Evolutionary conservation across 2,797 vertebrate species (phyloP), one percentile per base, ranked within the genome.

Genomic region (Hylomyscus alleni): DNA sequence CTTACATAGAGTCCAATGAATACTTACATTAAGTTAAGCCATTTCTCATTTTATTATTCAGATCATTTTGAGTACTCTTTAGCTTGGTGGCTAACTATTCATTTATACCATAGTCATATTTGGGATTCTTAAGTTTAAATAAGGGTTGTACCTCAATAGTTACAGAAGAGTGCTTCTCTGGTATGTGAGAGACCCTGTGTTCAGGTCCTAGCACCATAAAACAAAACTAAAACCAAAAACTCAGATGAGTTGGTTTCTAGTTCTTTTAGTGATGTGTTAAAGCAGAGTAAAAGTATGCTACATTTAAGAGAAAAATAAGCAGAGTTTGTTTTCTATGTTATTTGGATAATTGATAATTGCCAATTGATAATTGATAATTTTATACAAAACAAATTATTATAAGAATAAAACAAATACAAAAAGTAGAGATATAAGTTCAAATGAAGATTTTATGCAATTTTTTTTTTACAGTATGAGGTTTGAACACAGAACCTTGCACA

Each of bases 1-100:
- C 24, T 13, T 93, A 91, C 65, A 34, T 85, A 54, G 60, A 72
- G 58, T 58, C 58, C 31, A 85, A 14, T 86, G 34, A 94, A 7
- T 73, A 15, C 44, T 82, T 82, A 73, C 50, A 1, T 85, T 77
- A 14, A 84, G 75, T 94, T 44, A 44, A 88, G 14, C 34, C 12
- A 54, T 94, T 93, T 94, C 85, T 90, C 90, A 0, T 91, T 84
- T 92, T 58, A 60, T 95, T 91, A 80, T 75, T 14, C n/a, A 91
- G 10, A 52, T 96, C 31, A 77, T 82, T 92, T 62, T 72, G 15
- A 11, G 3, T 87, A 7, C 24, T 93, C n/a, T 92, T 93, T 62
- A 81, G 12, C 72, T 90, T 91, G 50, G 67, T 86, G 31, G 81
- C 50, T 58, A 81, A 95, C 65, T 94, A 40, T 65, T 96, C 22